These are phyloP conservation scores for Saccopteryx bilineata DNA, from an alignment of 2,113 vertebrate genomes.

Conservation along the genomic window DNA sequence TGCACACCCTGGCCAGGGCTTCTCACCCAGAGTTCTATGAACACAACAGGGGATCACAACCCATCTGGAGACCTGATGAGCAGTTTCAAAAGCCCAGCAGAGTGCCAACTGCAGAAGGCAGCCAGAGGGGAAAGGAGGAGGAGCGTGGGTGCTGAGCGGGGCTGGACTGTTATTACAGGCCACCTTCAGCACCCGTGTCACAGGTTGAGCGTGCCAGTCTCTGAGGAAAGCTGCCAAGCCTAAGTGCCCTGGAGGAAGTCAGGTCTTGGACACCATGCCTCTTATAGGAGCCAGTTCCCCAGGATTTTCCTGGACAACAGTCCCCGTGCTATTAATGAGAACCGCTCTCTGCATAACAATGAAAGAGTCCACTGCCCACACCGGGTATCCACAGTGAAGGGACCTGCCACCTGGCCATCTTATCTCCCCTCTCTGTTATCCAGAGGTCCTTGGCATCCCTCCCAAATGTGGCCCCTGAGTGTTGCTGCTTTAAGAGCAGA, in stretches of 20 bases:
- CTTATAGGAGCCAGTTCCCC: slow-evolving; percentile 7
- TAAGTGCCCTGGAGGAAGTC: neutral
- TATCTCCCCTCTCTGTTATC: neutral
- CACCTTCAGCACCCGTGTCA: neutral
- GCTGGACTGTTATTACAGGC: neutral
- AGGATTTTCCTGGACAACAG: neutral
- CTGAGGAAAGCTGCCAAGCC: neutral
- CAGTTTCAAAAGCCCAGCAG: neutral
- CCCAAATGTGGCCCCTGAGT: neutral
- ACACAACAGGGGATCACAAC: neutral
- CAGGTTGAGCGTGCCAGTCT: neutral
- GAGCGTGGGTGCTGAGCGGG: rapidly evolving
- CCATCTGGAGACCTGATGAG: slow-evolving; percentile 16
- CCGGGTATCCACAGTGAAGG: rapidly evolving
- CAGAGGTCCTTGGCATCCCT: neutral
- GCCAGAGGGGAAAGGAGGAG: neutral
- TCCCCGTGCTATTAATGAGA: rapidly evolving
- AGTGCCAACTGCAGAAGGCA: neutral
- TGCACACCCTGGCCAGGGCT: neutral
- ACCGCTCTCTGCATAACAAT: neutral
- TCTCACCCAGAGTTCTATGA: neutral
- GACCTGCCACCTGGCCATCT: neutral
- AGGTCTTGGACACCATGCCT: neutral
- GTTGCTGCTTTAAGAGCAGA: neutral
- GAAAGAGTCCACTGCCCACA: neutral